Base-by-base conservation (phyloP, 2,888 invertebrate genomes). In the Autographa gamma region DNA sequence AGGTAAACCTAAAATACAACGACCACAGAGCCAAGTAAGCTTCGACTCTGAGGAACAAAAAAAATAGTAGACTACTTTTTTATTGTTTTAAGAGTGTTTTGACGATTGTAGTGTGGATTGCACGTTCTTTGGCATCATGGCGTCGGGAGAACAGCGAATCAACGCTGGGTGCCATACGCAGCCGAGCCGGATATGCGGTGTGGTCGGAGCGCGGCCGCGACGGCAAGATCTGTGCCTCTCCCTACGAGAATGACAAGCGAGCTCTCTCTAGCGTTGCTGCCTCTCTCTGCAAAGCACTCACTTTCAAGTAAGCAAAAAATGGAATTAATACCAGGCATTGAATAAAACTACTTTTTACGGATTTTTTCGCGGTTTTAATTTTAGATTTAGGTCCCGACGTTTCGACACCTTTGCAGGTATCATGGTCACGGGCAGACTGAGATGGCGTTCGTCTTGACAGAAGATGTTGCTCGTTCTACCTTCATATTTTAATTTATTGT, bases 171-270 rank as follows among this genome's bases (percentile, higher is more conserved):
- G 95, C 97, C 0, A 96, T 96, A 71, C 98, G 98, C 85, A 96
- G 96, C 84, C 96, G 97, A 68, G 97, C 97, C 78, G 98, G 98
- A n/a, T 98, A 97, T 92, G 98, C 98, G 5, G 96, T 98, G 76
- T 98, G 98, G 95, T 97, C 98, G 82, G 98, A 98, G 92, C 97
- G 97, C 85, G 98, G 98, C 8, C 96, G 96, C 64, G 96, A 97
- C 63, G 98, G 98, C 64, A 98, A 98, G 93, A 93, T 98, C 52
- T 98, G 98, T 89, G 97, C 98, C 0, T 97, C 98, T 86, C 98
- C 97, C 63, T 94, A 98, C 73, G 97, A 98, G 85, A 94, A 93
- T 31, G 96, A 96, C 88, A 95, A 96, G 75, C 92, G 91, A 43
- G 96, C 97, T 32, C 94, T 98, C 3, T 96, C 96, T 83, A 97